Evolutionary conservation across 2,797 vertebrate genomes (phyloP).

Genomic region (Simalia tracyae): DNA sequence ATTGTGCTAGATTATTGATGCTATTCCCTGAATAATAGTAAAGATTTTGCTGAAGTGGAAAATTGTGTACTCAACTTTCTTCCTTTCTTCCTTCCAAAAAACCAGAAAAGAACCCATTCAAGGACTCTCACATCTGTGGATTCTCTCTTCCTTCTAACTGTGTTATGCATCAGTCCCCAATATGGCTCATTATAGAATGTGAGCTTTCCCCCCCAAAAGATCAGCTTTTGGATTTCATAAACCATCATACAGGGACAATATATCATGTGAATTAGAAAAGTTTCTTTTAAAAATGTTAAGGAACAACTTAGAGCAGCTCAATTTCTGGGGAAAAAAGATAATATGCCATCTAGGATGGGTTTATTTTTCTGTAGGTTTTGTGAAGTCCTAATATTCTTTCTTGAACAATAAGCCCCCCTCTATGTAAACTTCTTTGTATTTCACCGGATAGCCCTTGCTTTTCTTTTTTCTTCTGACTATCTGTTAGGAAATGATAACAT

Average conservation of each 20-base stretch:
- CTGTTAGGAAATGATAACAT: constrained; percentile 9
- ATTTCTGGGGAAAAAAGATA: background rate
- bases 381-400: background rate
- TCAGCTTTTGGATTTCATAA: constrained; percentile 24
- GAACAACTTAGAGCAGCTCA: constrained; percentile 28
- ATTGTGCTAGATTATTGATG: constrained; percentile 43
- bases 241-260: background rate
- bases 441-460: background rate
- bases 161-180: constrained; percentile 18
- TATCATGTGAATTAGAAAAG: constrained; percentile 18
- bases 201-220: constrained; percentile 18
- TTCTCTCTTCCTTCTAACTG: constrained; percentile 10
- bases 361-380: background rate
- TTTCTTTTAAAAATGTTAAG: background rate
- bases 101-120: background rate
- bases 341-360: background rate
- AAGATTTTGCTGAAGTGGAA: constrained; percentile 41
- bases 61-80: background rate
- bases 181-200: constrained; percentile 11
- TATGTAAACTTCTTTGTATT: constrained; percentile 21
- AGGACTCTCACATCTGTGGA: background rate
- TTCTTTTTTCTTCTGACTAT: background rate
- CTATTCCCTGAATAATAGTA: constrained; percentile 39
- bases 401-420: background rate
- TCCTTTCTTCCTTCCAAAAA: background rate